Base-by-base conservation (phyloP, 1,140 invertebrate species). In the Teleopsis dalmanni region DNA sequence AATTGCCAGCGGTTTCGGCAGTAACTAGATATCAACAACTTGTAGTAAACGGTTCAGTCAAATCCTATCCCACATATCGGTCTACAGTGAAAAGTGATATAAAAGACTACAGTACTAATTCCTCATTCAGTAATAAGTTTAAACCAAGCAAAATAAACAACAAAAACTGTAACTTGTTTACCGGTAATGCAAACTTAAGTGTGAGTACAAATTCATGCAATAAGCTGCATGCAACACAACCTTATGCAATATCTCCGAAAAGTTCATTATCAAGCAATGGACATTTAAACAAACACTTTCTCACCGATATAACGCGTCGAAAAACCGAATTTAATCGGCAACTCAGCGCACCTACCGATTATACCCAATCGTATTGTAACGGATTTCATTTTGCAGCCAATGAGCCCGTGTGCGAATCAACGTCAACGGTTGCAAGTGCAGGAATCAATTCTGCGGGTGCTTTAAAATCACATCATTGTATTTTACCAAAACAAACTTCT, bases 261-360 rank as follows among this genome's bases (percentile, higher is more conserved):
- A 63, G 59, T 38, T 69, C 65, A 43, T 51, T 66, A 26, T 65
- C 62, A 40, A 69, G 65, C 58, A 68, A 66, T 60, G 65, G 65
- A 4, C 65, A 69, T 47, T 51, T 69, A 43, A 68, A 69, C 50
- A 69, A 69, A 45, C 59, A 66, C 53, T 66, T 65, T 53, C 56
- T 68, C 22, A 69, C 65, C 29, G 65, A 69, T 52, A 47, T 68
- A 23, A 68, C 57, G 23, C 61, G 62, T n/a, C 65, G 65, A 51
- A 70, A 71, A 55, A 61, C 64, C 46, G 66, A 69, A 36, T 70
- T 70, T 50, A 70, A 70, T 64, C 66, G 66, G 44, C 66, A 70
- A 58, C 56, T 70, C 21, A 70, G 66, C 49, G 66, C 66, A 0
- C 66, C 66, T 23, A 67, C 60, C 23, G 62, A 69, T 47, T 68